Base-by-base conservation (phyloP, 1,140 invertebrate species). In the Triops longicaudatus region DNA sequence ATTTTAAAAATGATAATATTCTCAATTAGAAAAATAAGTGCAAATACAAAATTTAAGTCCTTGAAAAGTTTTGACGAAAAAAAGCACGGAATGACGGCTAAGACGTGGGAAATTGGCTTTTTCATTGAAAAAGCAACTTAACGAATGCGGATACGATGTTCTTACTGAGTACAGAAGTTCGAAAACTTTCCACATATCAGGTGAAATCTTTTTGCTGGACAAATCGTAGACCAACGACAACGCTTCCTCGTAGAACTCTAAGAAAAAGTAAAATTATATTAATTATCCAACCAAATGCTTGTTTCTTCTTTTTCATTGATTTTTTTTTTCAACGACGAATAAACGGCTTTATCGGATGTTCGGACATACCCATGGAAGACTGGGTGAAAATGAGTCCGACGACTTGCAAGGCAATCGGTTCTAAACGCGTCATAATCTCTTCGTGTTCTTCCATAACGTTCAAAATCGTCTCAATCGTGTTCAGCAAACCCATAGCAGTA, bases 171-270 rank as follows among this genome's bases (percentile, higher is more conserved):
- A 95, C 79, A 97, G 88, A 79, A 97, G 86, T 82, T 96, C 93
- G 79, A 98, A 90, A 71, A 98, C 92, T 83, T 94, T 92, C 98
- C 98, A 99, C 93, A 99, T 95, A 81, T 96, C 93, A 72, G 90
- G 88, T 0, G 96, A 97, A 80, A 99, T 92, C 77, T 88, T 86
- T 82, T 93, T 94, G 17, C 90, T 89, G 3, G 96, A 98, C 76
- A 99, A 85, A 85, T 95, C 95, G 82, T 94, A 97, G 31, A 99
- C 91, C 63, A 99, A 86, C 0, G 93, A 94, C 79, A 99, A 89
- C 1, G 95, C 94, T 86, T 98, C 96, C 86, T 98, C 96, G 83
- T 97, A 98, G 83, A 97, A 98, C 87, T 99, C 97, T 92, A 93
- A 91, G 14, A 96, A 90, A 82, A 90, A 91, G n/a, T 80, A 93